A percentile compares a stretch with the other conserved stretches of the same genome.
Evolutionary conservation across 2,888 invertebrate species (phyloP).

Genomic region (Tanytarsus gracilentus): DNA sequence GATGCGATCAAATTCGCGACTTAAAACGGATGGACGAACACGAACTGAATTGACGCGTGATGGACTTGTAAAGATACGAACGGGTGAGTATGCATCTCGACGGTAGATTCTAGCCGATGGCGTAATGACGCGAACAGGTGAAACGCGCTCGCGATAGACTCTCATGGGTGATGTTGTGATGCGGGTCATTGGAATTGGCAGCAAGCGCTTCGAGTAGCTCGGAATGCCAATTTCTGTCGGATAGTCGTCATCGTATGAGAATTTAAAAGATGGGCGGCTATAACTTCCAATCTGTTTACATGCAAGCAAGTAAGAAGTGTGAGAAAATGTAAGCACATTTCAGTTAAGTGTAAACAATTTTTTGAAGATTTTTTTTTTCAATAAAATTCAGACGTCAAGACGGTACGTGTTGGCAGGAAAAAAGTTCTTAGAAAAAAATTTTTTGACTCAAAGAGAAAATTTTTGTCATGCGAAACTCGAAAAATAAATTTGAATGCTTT

Average conservation of each 20-base stretch:
- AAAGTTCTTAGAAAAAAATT: too few relatives aligned
- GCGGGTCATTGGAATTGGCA: conserved; percentile 30
- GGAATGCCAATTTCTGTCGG: conserved; percentile 3
- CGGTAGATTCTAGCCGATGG: conserved; percentile 30
- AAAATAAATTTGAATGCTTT: too few relatives aligned
- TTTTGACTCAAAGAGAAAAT: too few relatives aligned
- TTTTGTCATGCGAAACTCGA: too few relatives aligned
- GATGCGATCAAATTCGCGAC: conserved; percentile 61
- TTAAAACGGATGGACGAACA: conserved; percentile 56
- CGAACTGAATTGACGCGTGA: conserved; percentile 47
- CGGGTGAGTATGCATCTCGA: conserved; percentile 40
- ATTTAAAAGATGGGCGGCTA: conserved; percentile 19
- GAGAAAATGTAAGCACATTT: conserved; percentile 33
- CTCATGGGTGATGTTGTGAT: conserved; percentile 32
- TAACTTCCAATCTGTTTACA: conserved; percentile 11
- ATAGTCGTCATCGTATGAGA: conserved; percentile 17
- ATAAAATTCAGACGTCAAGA: too few relatives aligned
- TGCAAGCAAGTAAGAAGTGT: neutral
- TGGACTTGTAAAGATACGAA: conserved; percentile 54
- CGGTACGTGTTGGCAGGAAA: too few relatives aligned
- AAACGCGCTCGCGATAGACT: conserved; percentile 17
- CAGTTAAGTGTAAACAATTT: conserved; percentile 29
- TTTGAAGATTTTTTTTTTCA: too few relatives aligned
- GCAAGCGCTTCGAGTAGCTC: neutral
- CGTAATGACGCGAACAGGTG: conserved; percentile 31